Conservation (phyloP, 1,140 invertebrate species). For the Holotrichia oblita region DNA sequence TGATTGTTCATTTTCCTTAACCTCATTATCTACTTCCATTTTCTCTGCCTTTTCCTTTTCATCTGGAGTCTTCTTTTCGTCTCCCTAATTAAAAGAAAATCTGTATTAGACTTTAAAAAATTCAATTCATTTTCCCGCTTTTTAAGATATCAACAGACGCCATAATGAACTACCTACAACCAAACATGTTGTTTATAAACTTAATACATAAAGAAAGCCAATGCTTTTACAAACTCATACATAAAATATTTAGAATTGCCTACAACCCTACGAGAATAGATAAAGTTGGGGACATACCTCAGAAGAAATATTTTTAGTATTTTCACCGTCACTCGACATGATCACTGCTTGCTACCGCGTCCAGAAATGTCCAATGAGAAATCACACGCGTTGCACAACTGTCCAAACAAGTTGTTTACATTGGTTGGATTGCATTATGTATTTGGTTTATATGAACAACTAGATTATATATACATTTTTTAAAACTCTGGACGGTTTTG, state of each 20-base stretch:
- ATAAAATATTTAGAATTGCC: slow-evolving; percentile 39
- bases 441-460: slow-evolving; percentile 12
- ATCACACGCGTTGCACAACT: slow-evolving; percentile 49
- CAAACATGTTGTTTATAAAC: slow-evolving; percentile 54
- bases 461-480: slow-evolving; percentile 2
- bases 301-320: slow-evolving; percentile 55
- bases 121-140: slow-evolving; percentile 59
- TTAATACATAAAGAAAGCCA: background rate
- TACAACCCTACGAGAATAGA: no score
- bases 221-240: slow-evolving; percentile 1
- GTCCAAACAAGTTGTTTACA: slow-evolving; percentile 40
- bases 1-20: slow-evolving; percentile 44
- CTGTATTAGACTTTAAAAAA: background rate
- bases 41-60: slow-evolving; percentile 53
- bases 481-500: background rate
- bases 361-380: slow-evolving; percentile 56
- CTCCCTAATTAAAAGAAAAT: slow-evolving; percentile 47
- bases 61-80: slow-evolving; percentile 52
- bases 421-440: background rate
- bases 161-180: slow-evolving; percentile 57
- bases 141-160: slow-evolving; percentile 60
- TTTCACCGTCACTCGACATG: slow-evolving; percentile 59
- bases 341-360: slow-evolving; percentile 56
- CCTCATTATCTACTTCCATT: slow-evolving; percentile 48
- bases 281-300: slow-evolving; percentile 52